A percentile compares a stretch with the other conserved stretches of the same genome.
These are phyloP conservation scores for Lacerta bilineata DNA, from an alignment of 2,797 vertebrate genomes.

Conservation along the genomic window DNA sequence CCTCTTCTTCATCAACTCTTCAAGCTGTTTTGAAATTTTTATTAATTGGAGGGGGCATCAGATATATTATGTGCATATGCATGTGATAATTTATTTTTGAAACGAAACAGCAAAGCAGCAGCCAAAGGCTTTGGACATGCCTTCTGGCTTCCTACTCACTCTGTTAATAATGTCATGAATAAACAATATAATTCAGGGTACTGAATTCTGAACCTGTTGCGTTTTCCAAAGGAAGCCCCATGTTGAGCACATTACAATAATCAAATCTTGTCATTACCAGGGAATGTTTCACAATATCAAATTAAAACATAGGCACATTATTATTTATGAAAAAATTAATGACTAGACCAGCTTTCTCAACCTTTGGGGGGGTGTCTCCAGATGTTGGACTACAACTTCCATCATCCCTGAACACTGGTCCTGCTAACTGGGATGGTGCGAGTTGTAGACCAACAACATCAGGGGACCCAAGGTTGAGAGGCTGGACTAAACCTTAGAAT, in stretches of 20 bases:
- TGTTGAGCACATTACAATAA: not conserved
- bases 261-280: not conserved
- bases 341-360: conserved; percentile 19
- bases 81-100: not conserved
- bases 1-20: no score
- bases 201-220: not conserved
- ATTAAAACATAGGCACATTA: conserved; percentile 14
- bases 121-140: not conserved
- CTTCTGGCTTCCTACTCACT: not conserved
- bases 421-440: no score
- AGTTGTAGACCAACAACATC: no score
- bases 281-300: not conserved
- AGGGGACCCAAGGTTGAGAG: no score
- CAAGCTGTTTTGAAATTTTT: not conserved
- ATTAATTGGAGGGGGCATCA: not conserved
- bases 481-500: no score
- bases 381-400: no score
- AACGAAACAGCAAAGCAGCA: not conserved
- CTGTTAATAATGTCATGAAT: not conserved
- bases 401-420: no score
- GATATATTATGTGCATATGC: not conserved
- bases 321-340: conserved; percentile 52
- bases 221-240: not conserved
- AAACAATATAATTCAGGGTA: not conserved
- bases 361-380: no score